Base-by-base conservation (phyloP, 1,140 invertebrate species). In the Dysdera silvatica region DNA sequence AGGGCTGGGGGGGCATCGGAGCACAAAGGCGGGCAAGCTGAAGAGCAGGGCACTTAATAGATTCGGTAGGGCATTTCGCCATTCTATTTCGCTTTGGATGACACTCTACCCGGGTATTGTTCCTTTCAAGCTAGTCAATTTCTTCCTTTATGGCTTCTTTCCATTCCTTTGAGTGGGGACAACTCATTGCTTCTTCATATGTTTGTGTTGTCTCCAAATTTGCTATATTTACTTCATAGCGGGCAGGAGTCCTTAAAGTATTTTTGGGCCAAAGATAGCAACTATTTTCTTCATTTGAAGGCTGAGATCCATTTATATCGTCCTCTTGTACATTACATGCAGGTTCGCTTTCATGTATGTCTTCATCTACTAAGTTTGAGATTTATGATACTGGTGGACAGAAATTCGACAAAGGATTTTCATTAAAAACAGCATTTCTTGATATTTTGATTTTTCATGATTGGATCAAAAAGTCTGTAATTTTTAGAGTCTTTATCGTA, bases 91-190 rank as follows among this genome's bases (percentile, higher is more conserved):
- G n/a, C n/a, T n/a, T n/a, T n/a, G n/a, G n/a, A n/a, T n/a, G n/a
- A n/a, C n/a, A n/a, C n/a, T n/a, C n/a, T n/a, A n/a, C n/a, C n/a
- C n/a, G n/a, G n/a, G 52, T 63, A 0, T 24, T 32, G 40, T 51
- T 56, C 31, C 58, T 37, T 29, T 47, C 23, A n/a, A 56, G 41
- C 23, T 41, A 60, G 3, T 60, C 8, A 4, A 56, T 14, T 52
- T 67, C 57, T 18, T 61, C 58, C 10, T 48, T 29, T 16, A 67
- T 65, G 12, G 61, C 66, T 23, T 29, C 12, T n/a, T 28, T 32
- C 61, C 61, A 67, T 20, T 57, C n/a, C 5, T 59, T 33, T 53
- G 24, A 18, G 18, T 64, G n/a, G n/a, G 5, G 20, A 1, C 29
- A 54, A 7, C 52, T 47, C 18, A 64, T 32, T 59, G 61, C 61